Evolutionary conservation across 2,888 invertebrate genomes (phyloP), one percentile per base, ranked within the genome.

Genomic region (Ophioninae sp.): DNA sequence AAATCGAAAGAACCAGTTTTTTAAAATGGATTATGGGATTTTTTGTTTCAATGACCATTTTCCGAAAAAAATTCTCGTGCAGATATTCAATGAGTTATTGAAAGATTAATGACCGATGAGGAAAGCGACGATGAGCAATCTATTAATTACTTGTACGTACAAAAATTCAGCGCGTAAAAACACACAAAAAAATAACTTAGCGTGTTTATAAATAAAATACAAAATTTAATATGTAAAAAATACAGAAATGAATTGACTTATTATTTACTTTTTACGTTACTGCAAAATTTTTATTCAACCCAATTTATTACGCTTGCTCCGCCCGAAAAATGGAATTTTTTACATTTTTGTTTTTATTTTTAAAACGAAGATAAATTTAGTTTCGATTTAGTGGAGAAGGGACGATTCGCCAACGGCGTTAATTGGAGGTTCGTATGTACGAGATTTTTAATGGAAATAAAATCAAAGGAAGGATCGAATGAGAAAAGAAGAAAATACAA

Each of bases 381-480:
- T 57, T 23, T 44, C 59, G 59, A 59, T 61, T 68, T 41, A 68
- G 76, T 44, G 68, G 23, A 59, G 76, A 59, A 68, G 20, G 59
- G 20, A 67, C 20, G 57, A 67, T 41, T 68, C 59, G 50, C 50
- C 67, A 59, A 59, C 57, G 76, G 68, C 74, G 75, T 81, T 81
- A 83, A 83, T 83, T 83, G 72, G 78, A 72, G 74, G 64, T 61
- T 80, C 77, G 73, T 83, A 77, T 73, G 57, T 77, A 68, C 57
- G 70, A 69, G 79, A 76, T 76, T 76, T 76, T 77, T 80, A 83
- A 77, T 83, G 74, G 80, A 20, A 81, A 81, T 41, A 50, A 72
- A 79, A 82, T 70, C 76, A 70, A 76, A 83, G 70, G 20, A 74
- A 80, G 69, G 78, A 75, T 59, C 57, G 75, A 78, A 69, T 56